Conservation (phyloP, 2,113 vertebrate species). For the Hemibagrus wyckioides region DNA sequence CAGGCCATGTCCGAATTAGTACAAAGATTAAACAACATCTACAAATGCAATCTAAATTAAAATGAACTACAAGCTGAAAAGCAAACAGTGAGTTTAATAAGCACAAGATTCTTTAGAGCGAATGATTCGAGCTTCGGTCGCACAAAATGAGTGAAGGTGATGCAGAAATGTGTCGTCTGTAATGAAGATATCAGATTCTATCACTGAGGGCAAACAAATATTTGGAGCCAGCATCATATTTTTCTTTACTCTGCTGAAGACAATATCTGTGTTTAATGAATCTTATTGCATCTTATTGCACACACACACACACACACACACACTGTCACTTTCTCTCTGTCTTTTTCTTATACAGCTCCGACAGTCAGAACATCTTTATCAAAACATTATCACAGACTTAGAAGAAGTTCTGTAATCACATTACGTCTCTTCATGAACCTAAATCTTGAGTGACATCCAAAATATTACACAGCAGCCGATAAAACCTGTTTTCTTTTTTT, state of each 20-base stretch:
- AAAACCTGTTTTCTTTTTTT: conserved; percentile 3
- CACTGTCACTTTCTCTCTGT: neutral
- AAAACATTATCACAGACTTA: conserved; percentile 5
- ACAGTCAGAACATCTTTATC: conserved; percentile 11
- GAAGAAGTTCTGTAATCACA: neutral
- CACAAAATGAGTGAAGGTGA: neutral
- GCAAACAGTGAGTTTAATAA: neutral
- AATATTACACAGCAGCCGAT: neutral
- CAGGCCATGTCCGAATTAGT: neutral
- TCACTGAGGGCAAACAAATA: neutral
- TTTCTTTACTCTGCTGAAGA: neutral
- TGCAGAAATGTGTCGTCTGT: neutral
- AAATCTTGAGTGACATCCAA: neutral
- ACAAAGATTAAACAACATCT: neutral
- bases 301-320: neutral
- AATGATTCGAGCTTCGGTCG: neutral
- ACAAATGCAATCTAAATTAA: neutral
- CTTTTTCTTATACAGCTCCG: neutral
- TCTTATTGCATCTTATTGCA: conserved; percentile 4
- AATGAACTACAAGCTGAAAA: neutral
- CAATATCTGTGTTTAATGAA: conserved; percentile 19
- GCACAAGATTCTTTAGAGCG: neutral
- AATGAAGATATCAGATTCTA: conserved; percentile 9
- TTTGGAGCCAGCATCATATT: neutral
- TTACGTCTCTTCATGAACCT: neutral